Base-by-base conservation (phyloP, 1,140 invertebrate species). In the Drosophila rufa region DNA sequence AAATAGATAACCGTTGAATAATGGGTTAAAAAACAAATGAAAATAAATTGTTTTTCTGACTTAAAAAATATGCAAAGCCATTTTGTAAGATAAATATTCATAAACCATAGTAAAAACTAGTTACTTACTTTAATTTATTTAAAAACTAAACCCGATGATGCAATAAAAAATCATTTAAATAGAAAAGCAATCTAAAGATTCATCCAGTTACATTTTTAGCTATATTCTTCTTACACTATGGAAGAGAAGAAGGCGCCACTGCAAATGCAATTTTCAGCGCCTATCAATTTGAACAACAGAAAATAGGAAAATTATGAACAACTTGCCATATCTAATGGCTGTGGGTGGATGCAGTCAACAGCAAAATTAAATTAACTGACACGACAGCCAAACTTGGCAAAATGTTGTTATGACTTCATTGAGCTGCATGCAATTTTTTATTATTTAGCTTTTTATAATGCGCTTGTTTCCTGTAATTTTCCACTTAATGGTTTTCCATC, bases 321-420 rank as follows among this genome's bases (percentile, higher is more conserved):
- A 53, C 48, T 71, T 67, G 38, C 59, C 51, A 70, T 53, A 87
- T 87, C 77, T 64, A 82, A 86, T 80, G 60, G 47, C 66, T 73
- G 83, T 87, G 61, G 83, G 83, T 70, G 62, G 75, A 58, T 82
- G 83, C 82, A 83, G 59, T 47, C 46, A 50, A 43, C 64, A 61
- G 53, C 59, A 42, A 48, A 71, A 61, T 55, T n/a, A 79, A 59
- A 70, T 68, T 67, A 53, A 56, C 64, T 68, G 67, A 55, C 67
- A 70, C 67, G 62, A 59, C 45, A 75, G 42, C 25, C 42, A 65
- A 67, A 71, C 48, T 74, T 75, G 71, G 65, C 64, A 61, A 55
- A 65, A 42, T 73, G 65, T 65, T 82, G 77, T 51, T 74, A 60
- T 89, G 84, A 89, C 76, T 87, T 77, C 55, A 83, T 67, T 60